phyloP scores from a whole-genome alignment of 1,140 invertebrate genomes.

The Drosophila neocordata region DNA sequence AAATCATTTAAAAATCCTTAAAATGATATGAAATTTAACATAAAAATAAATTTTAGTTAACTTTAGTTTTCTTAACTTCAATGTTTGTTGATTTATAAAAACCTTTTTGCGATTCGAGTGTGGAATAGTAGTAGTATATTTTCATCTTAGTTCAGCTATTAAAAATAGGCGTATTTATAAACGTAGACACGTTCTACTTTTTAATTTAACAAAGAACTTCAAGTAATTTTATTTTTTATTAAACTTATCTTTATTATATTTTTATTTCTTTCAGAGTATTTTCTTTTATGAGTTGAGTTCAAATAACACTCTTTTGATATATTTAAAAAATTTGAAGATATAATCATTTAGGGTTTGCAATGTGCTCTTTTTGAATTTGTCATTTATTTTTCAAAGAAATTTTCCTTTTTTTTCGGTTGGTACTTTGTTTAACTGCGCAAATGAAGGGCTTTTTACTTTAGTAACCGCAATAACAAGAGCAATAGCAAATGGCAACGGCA shows the following conservation, averaged over 20 bases:
- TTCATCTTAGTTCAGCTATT: too few relatives aligned
- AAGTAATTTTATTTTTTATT: too few relatives aligned
- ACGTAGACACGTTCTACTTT: too few relatives aligned
- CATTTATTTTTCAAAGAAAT: slow-evolving; percentile 18
- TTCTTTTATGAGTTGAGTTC: too few relatives aligned
- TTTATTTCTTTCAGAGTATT: too few relatives aligned
- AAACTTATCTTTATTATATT: too few relatives aligned
- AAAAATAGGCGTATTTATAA: too few relatives aligned
- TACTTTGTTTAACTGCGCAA: slow-evolving; percentile 26
- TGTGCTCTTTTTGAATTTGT: slow-evolving; percentile 27
- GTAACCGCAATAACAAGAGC: slow-evolving; percentile 17
- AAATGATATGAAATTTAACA: background rate
- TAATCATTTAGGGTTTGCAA: background rate
- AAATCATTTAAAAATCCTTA: background rate
- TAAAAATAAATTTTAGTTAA: background rate
- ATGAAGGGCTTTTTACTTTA: slow-evolving; percentile 61
- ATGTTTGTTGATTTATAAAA: too few relatives aligned
- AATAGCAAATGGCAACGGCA: slow-evolving; percentile 13
- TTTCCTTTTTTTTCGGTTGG: slow-evolving; percentile 30
- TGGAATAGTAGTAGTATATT: too few relatives aligned
- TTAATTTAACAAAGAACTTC: too few relatives aligned
- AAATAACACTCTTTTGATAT: too few relatives aligned
- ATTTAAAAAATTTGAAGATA: background rate
- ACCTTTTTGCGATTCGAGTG: too few relatives aligned
- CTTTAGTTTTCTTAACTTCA: background rate